Base-by-base conservation (phyloP, 2,113 vertebrate genomes). In the Callaeas wilsoni region DNA sequence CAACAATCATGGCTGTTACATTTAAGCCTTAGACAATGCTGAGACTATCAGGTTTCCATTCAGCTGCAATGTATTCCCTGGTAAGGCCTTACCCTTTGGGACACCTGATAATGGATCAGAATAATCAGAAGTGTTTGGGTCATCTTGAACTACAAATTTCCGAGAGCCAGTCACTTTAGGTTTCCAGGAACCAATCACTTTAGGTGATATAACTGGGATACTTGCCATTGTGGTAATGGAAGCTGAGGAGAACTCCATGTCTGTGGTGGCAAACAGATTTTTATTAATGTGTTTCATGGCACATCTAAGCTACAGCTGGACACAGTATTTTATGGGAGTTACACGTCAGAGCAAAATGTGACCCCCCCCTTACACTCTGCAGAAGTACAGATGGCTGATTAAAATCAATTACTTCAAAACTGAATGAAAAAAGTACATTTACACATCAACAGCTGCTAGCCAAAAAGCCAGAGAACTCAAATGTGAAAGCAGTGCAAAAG, bases 251-350 rank as follows among this genome's bases (percentile, higher is more conserved):
- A 99, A 98, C 98, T 99, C 98, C 99, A 98, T 99, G 99, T 99
- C 99, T 99, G 99, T 99, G 99, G 98, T 99, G 98, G 99, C 99
- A 99, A 99, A 99, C 98, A 99, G 98, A 99, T 98, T 98, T 98
- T 97, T 97, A 98, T 98, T 98, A 98, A 98, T 69, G 94, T 93
- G 95, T 84, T 92, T 88, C 94, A 96, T 70, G 94, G 94, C 87
- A 97, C 83, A 96, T 96, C 90, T 96, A 94, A 95, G 76, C 95
- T 94, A 93, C 50, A 92, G 81, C 95, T 92, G 64, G 79, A 96
- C 76, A 95, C 84, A 87, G 42, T 41, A 92, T 91, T 94, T 86
- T 90, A 87, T 49, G 95, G 91, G 93, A 87, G 69, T 81, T 95
- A 89, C 83, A 88, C 4, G 13, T 70, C 84, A 89, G 63, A 84